phyloP scores from a whole-genome alignment of 2,113 vertebrate species.

The Aviceda subcristata region DNA sequence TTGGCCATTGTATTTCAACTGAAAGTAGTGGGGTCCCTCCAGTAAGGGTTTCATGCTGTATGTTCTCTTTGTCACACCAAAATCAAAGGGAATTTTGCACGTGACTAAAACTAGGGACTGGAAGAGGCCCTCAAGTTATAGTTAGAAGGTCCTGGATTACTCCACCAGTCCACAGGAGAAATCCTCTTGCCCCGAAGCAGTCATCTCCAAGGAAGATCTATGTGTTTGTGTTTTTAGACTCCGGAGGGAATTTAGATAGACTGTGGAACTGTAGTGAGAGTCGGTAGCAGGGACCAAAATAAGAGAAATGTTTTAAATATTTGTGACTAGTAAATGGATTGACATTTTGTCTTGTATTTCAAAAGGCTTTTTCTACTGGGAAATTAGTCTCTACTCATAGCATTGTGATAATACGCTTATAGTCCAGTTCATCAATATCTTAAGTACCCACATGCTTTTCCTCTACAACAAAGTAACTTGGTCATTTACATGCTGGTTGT shows the following conservation, averaged over 20 bases:
- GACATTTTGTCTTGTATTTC: conserved; percentile 48
- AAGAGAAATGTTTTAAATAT: not conserved
- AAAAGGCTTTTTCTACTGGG: conserved; percentile 46
- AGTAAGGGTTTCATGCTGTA: not conserved
- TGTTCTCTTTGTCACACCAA: not conserved
- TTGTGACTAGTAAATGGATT: conserved; percentile 1
- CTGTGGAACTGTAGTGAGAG: not conserved
- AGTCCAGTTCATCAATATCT: conserved; percentile 52
- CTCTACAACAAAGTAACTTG: not conserved
- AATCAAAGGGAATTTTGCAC: not conserved
- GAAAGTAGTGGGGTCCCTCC: not conserved
- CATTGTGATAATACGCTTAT: conserved; percentile 23
- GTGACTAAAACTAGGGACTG: not conserved
- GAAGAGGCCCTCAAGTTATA: not conserved
- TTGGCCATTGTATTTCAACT: not conserved
- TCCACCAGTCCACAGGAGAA: not conserved
- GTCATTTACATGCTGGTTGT: not conserved
- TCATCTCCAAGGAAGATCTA: not conserved
- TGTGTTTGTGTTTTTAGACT: not conserved
- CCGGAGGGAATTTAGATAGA: not conserved
- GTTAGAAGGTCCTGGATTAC: not conserved
- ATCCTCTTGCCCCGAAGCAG: not conserved
- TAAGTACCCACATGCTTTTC: not conserved
- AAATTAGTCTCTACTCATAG: conserved; percentile 18
- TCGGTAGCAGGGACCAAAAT: not conserved